Base-by-base conservation (phyloP, 2,113 vertebrate genomes). In the Hucho hucho region DNA sequence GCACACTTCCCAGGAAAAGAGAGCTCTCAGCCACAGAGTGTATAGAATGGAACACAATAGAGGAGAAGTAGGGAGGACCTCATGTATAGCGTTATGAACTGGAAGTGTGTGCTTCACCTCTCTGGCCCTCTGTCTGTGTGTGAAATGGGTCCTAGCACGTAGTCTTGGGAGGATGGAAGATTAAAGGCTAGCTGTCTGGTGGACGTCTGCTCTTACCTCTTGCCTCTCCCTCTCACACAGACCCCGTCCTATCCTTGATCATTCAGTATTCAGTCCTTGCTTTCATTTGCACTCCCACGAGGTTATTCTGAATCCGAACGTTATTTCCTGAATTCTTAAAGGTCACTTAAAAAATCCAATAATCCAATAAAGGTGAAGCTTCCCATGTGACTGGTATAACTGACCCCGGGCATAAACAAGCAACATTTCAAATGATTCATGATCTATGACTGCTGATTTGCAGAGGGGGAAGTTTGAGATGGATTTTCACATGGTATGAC, bases 391-490 rank as follows among this genome's bases (percentile, higher is more conserved):
- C 32, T 82, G 0, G 14, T 47, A 43, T 72, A 75, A 72, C 79
- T 70, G 12, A 77, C 68, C 18, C 26, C 20, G 2, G 37, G 37
- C 37, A 18, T 75, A 68, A 87, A 84, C 76, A 85, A 43, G 13
- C 72, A 81, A 76, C 76, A 86, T 81, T 85, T 79, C 76, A 83
- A 82, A 87, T 75, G 64, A 77, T 75, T 82, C 16, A 24, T 82
- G 71, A 76, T 72, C 9, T 43, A 59, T 69, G 64, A 68, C 58
- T 49, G 32, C 20, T 69, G 69, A 80, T 70, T 58, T 59, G 59
- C 20, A 63, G 37, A 66, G 26, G 3, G 3, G 24, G 43, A 49
- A 47, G 72, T 72, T 64, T 74, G 64, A 84, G 81, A 85, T 74
- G 65, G 67, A 67, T 78, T 79, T 83, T n/a, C 83, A 64, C 46